Evolutionary conservation across 2,797 vertebrate genomes (phyloP).

Genomic region (Pseudopleuronectes americanus): DNA sequence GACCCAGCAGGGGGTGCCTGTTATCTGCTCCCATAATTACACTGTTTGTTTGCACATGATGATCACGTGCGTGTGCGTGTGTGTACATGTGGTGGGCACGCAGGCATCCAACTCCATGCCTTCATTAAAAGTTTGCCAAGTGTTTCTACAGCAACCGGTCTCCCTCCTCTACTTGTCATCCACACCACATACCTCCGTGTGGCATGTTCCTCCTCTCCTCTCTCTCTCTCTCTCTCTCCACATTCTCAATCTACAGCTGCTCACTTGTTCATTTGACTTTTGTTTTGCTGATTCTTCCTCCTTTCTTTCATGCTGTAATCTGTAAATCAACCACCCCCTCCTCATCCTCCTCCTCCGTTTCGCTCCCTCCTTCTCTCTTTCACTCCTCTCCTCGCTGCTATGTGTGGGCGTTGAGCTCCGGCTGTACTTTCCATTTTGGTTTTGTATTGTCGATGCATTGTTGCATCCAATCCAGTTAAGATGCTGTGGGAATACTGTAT

Average conservation of each 20-base stretch:
- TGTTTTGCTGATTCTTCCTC: not conserved
- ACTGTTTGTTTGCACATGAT: conserved; percentile 54
- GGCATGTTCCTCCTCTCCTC: conserved; percentile 7
- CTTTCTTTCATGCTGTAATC: conserved; percentile 48
- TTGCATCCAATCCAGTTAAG: conserved; percentile 82
- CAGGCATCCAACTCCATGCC: conserved; percentile 66
- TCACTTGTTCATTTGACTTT: conserved; percentile 23
- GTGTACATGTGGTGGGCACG: conserved; percentile 49
- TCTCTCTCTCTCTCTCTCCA: conserved; percentile 1
- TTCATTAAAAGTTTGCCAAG: conserved; percentile 80
- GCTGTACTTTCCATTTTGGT: conserved; percentile 83
- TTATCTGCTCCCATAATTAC: conserved; percentile 71
- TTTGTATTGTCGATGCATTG: conserved; percentile 82
- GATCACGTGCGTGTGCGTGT: conserved; percentile 33
- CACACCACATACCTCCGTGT: conserved; percentile 35
- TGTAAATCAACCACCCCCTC: conserved; percentile 49
- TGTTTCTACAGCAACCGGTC: conserved; percentile 80
- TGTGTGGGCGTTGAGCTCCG: conserved; percentile 81
- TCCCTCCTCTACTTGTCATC: conserved; percentile 47
- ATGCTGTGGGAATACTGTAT: conserved; percentile 78
- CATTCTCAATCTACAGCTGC: conserved; percentile 27
- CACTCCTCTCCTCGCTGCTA: conserved; percentile 40
- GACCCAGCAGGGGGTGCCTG: conserved; percentile 61
- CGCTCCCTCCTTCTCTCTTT: conserved; percentile 22
- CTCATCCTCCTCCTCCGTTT: conserved; percentile 5